phyloP scores from a whole-genome alignment of 35 echinoderm and acorn worm species.

The Ptychodera flava region DNA sequence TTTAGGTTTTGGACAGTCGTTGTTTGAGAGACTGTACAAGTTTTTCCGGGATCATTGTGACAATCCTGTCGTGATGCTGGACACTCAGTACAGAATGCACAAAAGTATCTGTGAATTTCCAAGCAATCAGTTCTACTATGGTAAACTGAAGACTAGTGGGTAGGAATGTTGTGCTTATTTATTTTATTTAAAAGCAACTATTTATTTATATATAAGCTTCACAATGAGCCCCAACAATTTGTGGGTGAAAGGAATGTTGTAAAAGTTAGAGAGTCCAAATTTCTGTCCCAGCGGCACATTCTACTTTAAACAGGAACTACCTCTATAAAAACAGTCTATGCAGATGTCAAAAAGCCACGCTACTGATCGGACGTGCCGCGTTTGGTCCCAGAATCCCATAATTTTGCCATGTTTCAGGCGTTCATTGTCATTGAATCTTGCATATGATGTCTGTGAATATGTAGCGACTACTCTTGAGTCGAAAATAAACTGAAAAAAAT shows the following conservation, averaged over 20 bases:
- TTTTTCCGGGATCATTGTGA: neutral
- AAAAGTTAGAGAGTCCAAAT: neutral
- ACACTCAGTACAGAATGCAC: constrained; percentile 44
- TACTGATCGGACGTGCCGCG: too few relatives aligned
- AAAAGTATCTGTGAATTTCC: constrained; percentile 26
- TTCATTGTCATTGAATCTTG: too few relatives aligned
- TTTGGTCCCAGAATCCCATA: too few relatives aligned
- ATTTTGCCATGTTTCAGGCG: too few relatives aligned
- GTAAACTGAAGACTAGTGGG: neutral
- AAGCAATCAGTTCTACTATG: constrained; percentile 26
- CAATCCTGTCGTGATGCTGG: constrained; percentile 5
- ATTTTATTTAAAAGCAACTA: neutral
- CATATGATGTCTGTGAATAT: too few relatives aligned
- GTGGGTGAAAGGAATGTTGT: neutral
- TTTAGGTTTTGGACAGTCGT: constrained; percentile 9
- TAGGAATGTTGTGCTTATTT: neutral
- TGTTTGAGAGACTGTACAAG: constrained; percentile 31
- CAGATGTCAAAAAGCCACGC: constrained; percentile 5
- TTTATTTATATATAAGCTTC: neutral
- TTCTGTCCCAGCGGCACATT: neutral
- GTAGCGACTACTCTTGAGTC: too few relatives aligned
- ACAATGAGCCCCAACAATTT: neutral
- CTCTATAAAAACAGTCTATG: neutral
- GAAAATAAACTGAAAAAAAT: too few relatives aligned
- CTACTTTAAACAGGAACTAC: neutral